Evolutionary conservation across 2,113 vertebrate species (phyloP).

Genomic region (Pseudorasbora parva): DNA sequence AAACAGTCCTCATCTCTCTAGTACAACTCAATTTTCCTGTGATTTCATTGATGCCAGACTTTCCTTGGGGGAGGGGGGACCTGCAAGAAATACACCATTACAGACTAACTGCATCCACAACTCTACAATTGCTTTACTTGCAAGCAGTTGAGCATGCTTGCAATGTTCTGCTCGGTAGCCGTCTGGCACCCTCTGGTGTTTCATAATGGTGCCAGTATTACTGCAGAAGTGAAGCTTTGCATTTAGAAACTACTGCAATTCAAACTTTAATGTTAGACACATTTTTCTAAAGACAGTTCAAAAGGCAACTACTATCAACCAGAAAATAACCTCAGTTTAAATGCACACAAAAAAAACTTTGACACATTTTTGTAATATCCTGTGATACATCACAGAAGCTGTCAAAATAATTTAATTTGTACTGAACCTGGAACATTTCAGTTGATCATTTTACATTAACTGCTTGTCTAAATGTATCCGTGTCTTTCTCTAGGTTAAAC

Average conservation of each 20-base stretch:
- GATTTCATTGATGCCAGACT: not conserved
- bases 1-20: conserved; percentile 4
- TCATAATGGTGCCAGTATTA: not conserved
- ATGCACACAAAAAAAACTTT: not conserved
- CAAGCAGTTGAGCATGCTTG: not conserved
- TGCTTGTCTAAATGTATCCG: not conserved
- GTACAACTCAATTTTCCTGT: not conserved
- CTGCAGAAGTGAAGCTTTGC: not conserved
- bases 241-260: not conserved
- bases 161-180: not conserved
- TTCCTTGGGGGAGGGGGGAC: not conserved
- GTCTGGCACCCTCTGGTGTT: conserved; percentile 18
- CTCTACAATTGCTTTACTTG: not conserved
- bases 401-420: too few relatives aligned
- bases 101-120: not conserved
- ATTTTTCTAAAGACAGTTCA: not conserved
- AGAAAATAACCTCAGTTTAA: not conserved
- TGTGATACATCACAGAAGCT: not conserved
- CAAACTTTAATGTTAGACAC: not conserved
- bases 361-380: too few relatives aligned
- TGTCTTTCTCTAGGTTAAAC: not conserved
- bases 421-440: not conserved
- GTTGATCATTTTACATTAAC: not conserved
- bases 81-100: not conserved
- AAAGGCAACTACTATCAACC: not conserved